phyloP scores from a whole-genome alignment of 2,113 vertebrate genomes.

The Heptranchias perlo region DNA sequence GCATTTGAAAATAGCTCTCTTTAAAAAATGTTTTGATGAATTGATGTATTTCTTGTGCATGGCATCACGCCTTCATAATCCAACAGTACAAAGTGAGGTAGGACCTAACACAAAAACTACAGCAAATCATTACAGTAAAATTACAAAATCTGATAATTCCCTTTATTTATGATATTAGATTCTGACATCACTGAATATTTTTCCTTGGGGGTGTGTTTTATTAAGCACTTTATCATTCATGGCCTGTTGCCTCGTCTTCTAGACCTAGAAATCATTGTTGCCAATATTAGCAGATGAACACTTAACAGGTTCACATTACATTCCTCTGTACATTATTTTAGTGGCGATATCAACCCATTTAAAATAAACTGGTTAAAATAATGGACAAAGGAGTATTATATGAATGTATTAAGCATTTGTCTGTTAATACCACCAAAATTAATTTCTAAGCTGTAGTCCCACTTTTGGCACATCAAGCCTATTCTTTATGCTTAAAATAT shows the following conservation, averaged over 20 bases:
- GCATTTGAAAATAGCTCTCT: background rate
- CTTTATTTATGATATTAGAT: background rate
- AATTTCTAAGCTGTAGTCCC: background rate
- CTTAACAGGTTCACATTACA: background rate
- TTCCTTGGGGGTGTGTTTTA: background rate
- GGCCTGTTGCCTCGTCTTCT: background rate
- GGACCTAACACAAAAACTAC: background rate
- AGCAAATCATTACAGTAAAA: background rate
- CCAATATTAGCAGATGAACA: background rate
- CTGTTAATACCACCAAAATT: background rate
- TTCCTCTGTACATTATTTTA: background rate
- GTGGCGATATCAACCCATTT: background rate
- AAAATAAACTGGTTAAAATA: background rate
- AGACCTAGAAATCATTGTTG: background rate
- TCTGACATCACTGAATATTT: background rate
- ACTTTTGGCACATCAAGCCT: background rate
- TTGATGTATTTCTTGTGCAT: background rate
- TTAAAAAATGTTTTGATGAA: background rate
- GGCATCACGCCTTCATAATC: background rate
- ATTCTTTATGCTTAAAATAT: background rate
- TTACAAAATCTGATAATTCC: constrained; percentile 19
- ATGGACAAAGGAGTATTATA: background rate
- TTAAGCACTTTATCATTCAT: background rate
- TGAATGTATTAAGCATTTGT: background rate
- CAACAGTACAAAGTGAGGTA: background rate